Evolutionary conservation across 2,113 vertebrate genomes (phyloP), one percentile per base, ranked within the genome.

Genomic region (Dasyornis broadbenti): DNA sequence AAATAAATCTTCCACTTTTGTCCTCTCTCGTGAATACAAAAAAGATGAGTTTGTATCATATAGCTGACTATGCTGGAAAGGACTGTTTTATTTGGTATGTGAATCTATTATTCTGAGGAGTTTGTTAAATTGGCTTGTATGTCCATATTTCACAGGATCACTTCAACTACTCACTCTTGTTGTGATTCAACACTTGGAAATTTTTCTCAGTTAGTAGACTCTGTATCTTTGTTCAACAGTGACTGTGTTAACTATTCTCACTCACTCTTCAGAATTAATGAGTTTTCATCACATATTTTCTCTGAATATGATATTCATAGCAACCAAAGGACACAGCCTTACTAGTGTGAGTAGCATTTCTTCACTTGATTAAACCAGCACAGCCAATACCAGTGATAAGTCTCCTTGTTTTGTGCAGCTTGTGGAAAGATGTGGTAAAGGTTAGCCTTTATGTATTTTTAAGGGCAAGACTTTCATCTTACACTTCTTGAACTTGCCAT

Each of bases 401-500:
- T 6, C 9, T 75, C 26, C 14, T 60, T 4, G n/a, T 66, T 31
- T 69, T 26, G 19, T 89, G 23, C 33, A 76, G 22, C 37, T 11
- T 47, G 20, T 12, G 22, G 15, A 20, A 66, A 86, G 14, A 17
- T 15, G 6, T 5, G 7, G 40, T 64, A 83, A 60, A 56, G 2
- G 11, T 49, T 75, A 21, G 2, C 61, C n/a, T 60, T 87, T 80
- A 37, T 72, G 53, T 15, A 17, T 70, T 86, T 59, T 37, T 69
- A 17, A 49, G 18, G 60, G 12, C 19, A 71, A 16, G 18, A 69
- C 24, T 56, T 79, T 40, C 27, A 35, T 63, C 44, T 59, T 42
- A 16, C 1, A 8, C 12, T 61, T 54, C 17, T 64, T 2, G 2
- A 33, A 26, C 0, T 0, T 57, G 31, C 33, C 27, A n/a, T 15